Evolutionary conservation across 2,888 invertebrate species (phyloP), one percentile per base, ranked within the genome.

Genomic region (Parnassius mnemosyne): DNA sequence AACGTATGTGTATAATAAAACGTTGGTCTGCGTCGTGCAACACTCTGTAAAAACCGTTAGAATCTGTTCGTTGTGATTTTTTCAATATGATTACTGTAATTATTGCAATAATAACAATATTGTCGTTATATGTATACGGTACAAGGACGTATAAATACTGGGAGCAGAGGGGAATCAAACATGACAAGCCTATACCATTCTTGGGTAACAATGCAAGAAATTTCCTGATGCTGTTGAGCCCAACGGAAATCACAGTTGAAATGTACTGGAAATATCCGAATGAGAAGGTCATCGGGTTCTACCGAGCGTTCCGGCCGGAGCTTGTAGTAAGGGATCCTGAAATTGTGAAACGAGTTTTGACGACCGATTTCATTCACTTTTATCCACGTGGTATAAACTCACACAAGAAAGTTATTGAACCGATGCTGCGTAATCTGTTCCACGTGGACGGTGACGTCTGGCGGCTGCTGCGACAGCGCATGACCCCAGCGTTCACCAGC

Each of bases 371-470:
- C 53, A 20, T 68, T 0, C 65, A 77, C 60, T 87, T 86, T 63
- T 76, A 80, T 61, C 69, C 77, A 0, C 80, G 87, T 1, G 84
- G 86, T 0, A 60, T 85, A 0, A 72, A 73, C 10, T 66, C 70
- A 1, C 70, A 78, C 56, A 73, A 72, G 34, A 70, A 74, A 43
- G 69, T 75, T 2, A 65, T 74, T 0, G 85, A 86, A 49, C 86
- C 85, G 3, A 68, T 87, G 60, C 65, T 83, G 47, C 72, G 75
- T 2, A 86, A 86, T 64, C 62, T 85, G 63, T 84, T 85, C 66
- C 80, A 81, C 60, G 79, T 76, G 9, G 85, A 85, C 47, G 84
- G 84, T 0, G 86, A 85, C 66, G 53, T 77, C 47, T 84, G 85
- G 86, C 73, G 78, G 42, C 69, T 85, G 65, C 69, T 85, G 65